Base-by-base conservation (phyloP, 2,797 vertebrate genomes). In the Melanotaenia parkinsoni region DNA sequence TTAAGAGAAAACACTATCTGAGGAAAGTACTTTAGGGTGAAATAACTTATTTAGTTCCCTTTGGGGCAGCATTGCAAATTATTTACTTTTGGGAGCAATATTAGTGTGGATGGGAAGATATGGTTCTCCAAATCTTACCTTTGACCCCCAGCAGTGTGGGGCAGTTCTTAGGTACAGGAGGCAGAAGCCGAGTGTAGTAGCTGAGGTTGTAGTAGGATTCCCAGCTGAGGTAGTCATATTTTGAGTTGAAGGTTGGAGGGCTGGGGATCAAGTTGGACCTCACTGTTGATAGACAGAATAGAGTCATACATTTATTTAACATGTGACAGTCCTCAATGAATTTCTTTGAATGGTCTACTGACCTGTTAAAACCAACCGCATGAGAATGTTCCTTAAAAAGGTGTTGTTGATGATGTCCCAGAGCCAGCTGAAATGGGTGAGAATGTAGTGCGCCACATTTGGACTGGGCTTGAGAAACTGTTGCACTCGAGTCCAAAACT, bases 331-430 rank as follows among this genome's bases (percentile, higher is more conserved):
- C 1, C 2, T 18, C 5, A 71, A 22, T 24, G 0, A 28, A 10
- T 43, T 13, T 72, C 6, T 76, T 3, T n/a, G 4, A 58, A 24
- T 7, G 0, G 58, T 33, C 3, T 5, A 26, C 16, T 33, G 57
- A 99, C 98, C 95, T 93, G 94, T 97, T n/a, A 99, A 92, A n/a
- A 99, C 96, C 1, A 96, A 75, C 2, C 92, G 92, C 96, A 99
- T 98, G 67, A 99, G 91, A 0, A 58, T 73, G 14, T 96, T 95
- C 4, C 94, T 93, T 58, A 99, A 80, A 89, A 96, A 96, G n/a
- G 95, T 97, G 71, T 81, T 83, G 89, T 98, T 99, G 89, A 99
- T 73, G 71, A 99, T 75, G 76, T 96, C 88, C 98, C 98, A 99
- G n/a, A 99, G 51, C 96, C 95, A 96, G 22, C 59, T 92, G 84